Percentiles rank a stretch among this genome's conserved stretches.
phyloP scores from a whole-genome alignment of 1,140 invertebrate genomes.

The Drosophila orosa region DNA sequence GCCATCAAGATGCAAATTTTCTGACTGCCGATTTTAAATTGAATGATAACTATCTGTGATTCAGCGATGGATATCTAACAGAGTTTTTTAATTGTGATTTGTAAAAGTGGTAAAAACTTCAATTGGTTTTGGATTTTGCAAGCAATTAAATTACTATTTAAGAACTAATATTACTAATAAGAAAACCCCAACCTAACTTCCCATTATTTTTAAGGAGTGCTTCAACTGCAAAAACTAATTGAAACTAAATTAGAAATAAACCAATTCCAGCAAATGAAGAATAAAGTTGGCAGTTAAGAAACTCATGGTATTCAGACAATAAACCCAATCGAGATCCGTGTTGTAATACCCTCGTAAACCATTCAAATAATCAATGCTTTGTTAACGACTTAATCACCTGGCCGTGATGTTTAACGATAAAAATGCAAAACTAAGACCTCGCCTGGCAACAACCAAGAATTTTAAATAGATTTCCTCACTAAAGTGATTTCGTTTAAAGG shows the following conservation, averaged over 20 bases:
- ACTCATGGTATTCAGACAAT: slow-evolving; percentile 12
- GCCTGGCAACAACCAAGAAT: slow-evolving; percentile 7
- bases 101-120: background rate
- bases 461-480: slow-evolving; percentile 12
- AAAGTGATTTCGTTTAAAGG: background rate
- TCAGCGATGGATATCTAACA: background rate
- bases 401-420: slow-evolving; percentile 44
- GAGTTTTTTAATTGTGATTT: background rate
- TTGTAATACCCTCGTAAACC: slow-evolving; percentile 38
- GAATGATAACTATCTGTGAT: slow-evolving; percentile 11
- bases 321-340: slow-evolving; percentile 20
- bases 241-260: background rate
- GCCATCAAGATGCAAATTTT: slow-evolving; percentile 29
- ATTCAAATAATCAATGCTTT: slow-evolving; percentile 41
- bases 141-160: no score
- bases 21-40: slow-evolving; percentile 11
- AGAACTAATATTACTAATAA: background rate
- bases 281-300: background rate
- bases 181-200: background rate
- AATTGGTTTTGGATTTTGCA: background rate
- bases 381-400: slow-evolving; percentile 53
- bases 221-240: background rate
- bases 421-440: slow-evolving; percentile 36
- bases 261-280: background rate
- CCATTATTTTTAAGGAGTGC: background rate